A percentile compares a stretch with the other conserved stretches of the same genome.
phyloP scores from a whole-genome alignment of 2,113 vertebrate genomes.

The Neotoma lepida region DNA sequence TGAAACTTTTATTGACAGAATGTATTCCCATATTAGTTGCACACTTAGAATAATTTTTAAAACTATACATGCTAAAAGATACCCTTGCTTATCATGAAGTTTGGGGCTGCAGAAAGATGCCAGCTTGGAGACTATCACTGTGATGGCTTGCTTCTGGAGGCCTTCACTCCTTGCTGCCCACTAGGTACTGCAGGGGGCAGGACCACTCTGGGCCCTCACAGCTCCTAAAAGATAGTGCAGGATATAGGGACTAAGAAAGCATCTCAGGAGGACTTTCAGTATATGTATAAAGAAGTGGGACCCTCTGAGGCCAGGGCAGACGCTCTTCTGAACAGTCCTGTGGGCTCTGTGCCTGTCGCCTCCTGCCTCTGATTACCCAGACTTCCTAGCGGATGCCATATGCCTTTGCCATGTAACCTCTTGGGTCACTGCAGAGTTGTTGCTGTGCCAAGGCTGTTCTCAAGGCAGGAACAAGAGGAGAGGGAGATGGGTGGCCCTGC shows the following conservation, averaged over 20 bases:
- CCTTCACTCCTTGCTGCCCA: not conserved
- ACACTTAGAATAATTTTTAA: not conserved
- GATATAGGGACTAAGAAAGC: not conserved
- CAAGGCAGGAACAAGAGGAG: not conserved
- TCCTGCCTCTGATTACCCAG: not conserved
- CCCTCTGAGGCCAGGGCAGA: not conserved
- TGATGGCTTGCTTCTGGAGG: not conserved
- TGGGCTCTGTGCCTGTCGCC: not conserved
- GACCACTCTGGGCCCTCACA: not conserved
- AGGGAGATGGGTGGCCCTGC: not conserved
- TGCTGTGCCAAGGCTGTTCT: accelerated
- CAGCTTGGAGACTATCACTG: accelerated
- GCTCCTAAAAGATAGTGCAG: not conserved
- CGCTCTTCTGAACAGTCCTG: not conserved
- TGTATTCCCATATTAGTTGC: not conserved
- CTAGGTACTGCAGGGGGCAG: not conserved
- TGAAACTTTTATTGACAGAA: not conserved
- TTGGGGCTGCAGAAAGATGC: not conserved
- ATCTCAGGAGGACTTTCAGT: not conserved
- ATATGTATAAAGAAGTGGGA: not conserved
- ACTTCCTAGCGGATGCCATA: not conserved
- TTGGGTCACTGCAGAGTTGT: not conserved
- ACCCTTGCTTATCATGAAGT: not conserved
- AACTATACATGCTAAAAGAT: not conserved
- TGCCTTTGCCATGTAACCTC: accelerated